These are phyloP conservation scores for Hemibagrus guttatus DNA, from an alignment of 2,797 vertebrate species.

Conservation along the genomic window DNA sequence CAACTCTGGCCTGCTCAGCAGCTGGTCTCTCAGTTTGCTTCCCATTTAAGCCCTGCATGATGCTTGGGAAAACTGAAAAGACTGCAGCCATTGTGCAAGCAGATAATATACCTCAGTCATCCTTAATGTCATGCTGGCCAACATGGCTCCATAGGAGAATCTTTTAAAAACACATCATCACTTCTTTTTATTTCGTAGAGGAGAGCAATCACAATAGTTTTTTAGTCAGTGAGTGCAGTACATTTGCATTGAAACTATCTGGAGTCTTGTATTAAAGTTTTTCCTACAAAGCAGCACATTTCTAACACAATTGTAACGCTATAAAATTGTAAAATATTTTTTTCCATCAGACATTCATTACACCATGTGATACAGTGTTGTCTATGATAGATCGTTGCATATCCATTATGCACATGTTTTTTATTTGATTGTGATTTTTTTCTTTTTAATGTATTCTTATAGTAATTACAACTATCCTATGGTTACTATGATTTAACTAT, in stretches of 20 bases:
- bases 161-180: constrained; percentile 43
- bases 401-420: neutral
- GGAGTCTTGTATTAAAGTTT: neutral
- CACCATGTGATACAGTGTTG: neutral
- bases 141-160: constrained; percentile 59
- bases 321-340: neutral
- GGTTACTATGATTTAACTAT: neutral
- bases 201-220: neutral
- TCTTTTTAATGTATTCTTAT: neutral
- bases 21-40: constrained; percentile 45
- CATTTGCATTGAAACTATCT: neutral
- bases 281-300: neutral
- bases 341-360: neutral
- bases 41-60: constrained; percentile 58
- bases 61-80: constrained; percentile 66
- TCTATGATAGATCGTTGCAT: neutral
- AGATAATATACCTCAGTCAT: constrained; percentile 77
- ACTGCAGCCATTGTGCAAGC: constrained; percentile 71
- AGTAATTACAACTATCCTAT: neutral
- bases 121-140: constrained; percentile 71
- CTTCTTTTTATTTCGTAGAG: constrained; percentile 28
- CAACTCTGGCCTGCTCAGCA: constrained; percentile 52
- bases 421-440: neutral
- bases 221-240: neutral
- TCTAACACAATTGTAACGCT: neutral